Evolutionary conservation across 64 coral and sea anemone genomes (phyloP), one percentile per base, ranked within the genome.

Genomic region (Catalaphyllia jardinei): DNA sequence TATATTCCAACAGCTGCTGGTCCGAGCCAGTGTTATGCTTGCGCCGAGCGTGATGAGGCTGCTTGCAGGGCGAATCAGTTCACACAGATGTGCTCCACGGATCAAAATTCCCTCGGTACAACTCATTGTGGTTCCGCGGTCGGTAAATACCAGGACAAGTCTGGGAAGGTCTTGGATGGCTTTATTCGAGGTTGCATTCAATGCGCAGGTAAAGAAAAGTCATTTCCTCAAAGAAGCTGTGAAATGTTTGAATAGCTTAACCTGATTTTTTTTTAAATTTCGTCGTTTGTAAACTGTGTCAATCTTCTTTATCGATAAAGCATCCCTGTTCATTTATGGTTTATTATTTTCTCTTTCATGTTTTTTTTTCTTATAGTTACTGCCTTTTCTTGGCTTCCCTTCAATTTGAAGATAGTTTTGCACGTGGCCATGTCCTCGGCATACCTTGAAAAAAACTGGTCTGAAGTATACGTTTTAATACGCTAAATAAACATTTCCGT

Each of bases 181-280:
- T 79, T 79, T 17, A 57, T 57, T 59, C 52, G 52, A 57, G 77
- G 77, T 13, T 79, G 77, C 51, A 29, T 79, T 27, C 25, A 79
- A n/a, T 59, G 77, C 55, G 24, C 50, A 27, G 51, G 77, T 79
- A 59, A 79, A 25, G 42, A 46, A 6, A 46, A 57, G 15, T 57
- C 9, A 57, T 13, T 14, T 57, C 10, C 10, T 57, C 8, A 4
- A 20, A 12, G 50, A 8, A 52, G 8, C 18, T 18, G 65, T 11
- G 16, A 30, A 73, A 12, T 12, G 10, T 13, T 57, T 57, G 0
- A 57, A 14, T 0, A 16, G 12, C 10, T 12, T 57, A 57, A 9
- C 33, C 33, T 35, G 33, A 35, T 35, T 35, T 35, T 35, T 35
- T 35, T 35, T 35, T 35, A 1, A 35, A 35, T 35, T 35, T 35